phyloP scores from a whole-genome alignment of 2,888 invertebrate species.

The Ophonus ardosiacus region DNA sequence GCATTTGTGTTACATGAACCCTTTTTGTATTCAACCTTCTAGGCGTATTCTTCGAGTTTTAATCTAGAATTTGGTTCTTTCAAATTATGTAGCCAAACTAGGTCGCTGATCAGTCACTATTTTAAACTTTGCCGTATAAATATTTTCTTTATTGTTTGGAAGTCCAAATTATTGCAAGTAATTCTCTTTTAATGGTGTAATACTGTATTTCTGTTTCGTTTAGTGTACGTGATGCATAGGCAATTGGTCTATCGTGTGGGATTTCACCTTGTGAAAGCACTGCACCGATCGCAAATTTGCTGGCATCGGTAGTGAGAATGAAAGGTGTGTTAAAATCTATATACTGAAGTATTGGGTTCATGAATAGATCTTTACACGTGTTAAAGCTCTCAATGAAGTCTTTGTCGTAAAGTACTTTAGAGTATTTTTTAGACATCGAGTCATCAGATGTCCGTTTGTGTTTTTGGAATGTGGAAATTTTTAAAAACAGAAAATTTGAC shows the following conservation, averaged over 20 bases:
- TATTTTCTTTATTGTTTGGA: conserved; percentile 40
- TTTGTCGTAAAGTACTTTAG: not conserved
- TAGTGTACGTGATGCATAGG: conserved; percentile 65
- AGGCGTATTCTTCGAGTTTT: too few relatives aligned
- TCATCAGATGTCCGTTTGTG: conserved; percentile 68
- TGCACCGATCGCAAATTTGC: not conserved
- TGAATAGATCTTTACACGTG: too few relatives aligned
- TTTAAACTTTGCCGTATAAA: conserved; percentile 66
- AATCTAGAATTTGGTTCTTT: too few relatives aligned
- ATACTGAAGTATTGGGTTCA: too few relatives aligned
- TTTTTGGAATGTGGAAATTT: conserved; percentile 69
- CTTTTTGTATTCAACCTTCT: too few relatives aligned
- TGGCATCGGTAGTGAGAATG: not conserved
- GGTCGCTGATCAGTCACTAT: too few relatives aligned
- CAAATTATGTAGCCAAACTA: too few relatives aligned
- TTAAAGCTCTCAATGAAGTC: not conserved
- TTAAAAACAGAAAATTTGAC: conserved; percentile 68
- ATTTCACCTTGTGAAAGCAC: not conserved
- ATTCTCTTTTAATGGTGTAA: conserved; percentile 66
- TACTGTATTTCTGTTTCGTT: conserved; percentile 65
- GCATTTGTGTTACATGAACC: too few relatives aligned
- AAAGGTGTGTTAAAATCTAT: not conserved
- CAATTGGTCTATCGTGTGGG: not conserved
- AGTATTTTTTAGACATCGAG: not conserved
- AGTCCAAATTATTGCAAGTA: conserved; percentile 66